A percentile compares a stretch with the other conserved stretches of the same genome.
These are phyloP conservation scores for Borostomias antarcticus DNA, from an alignment of 2,797 vertebrate genomes.

Conservation along the genomic window DNA sequence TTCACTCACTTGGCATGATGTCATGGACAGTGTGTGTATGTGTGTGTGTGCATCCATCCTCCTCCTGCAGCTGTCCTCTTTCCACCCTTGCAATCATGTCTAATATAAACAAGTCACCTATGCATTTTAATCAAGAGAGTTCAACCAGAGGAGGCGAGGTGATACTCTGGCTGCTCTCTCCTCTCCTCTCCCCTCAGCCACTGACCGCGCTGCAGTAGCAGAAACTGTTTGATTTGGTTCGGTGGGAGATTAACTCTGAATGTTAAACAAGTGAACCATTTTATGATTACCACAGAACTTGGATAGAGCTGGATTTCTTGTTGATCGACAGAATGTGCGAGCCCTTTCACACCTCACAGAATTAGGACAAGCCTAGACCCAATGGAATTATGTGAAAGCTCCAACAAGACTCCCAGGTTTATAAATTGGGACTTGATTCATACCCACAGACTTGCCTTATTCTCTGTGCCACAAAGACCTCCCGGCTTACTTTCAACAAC, in stretches of 20 bases:
- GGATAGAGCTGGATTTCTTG: too few relatives aligned
- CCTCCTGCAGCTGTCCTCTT: neutral
- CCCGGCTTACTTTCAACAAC: neutral
- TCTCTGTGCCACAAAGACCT: constrained; percentile 8
- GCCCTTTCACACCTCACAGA: neutral
- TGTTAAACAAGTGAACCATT: neutral
- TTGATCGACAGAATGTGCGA: constrained; percentile 6
- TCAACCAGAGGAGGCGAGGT: constrained; percentile 18
- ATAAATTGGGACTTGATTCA: neutral
- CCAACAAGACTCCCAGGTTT: neutral
- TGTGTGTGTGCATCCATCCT: neutral
- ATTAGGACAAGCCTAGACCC: neutral
- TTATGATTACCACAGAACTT: too few relatives aligned
- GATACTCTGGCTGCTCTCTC: constrained; percentile 25
- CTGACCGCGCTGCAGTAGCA: constrained; percentile 13
- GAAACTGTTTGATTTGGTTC: too few relatives aligned
- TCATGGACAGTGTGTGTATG: neutral
- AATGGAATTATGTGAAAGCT: constrained; percentile 1
- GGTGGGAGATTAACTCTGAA: neutral
- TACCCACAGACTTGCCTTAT: constrained; percentile 4
- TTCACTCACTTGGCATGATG: constrained; percentile 36
- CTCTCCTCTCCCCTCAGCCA: constrained; percentile 24
- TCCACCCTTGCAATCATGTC: constrained; percentile 17
- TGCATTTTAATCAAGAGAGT: constrained; percentile 32
- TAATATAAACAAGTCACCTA: constrained; percentile 34